phyloP scores from a whole-genome alignment of 1,140 invertebrate species.

The Amyelois transitella region DNA sequence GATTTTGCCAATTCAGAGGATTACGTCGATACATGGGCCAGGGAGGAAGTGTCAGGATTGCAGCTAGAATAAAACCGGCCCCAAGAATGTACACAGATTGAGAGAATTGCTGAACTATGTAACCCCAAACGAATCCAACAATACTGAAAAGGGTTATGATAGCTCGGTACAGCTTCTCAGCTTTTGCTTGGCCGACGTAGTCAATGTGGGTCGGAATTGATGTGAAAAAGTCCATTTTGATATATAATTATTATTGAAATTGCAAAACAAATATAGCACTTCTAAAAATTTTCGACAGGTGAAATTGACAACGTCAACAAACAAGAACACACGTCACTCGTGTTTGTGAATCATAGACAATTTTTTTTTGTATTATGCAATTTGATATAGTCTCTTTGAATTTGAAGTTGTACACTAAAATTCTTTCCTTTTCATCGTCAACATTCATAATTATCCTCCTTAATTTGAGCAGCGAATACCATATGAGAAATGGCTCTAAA shows the following conservation, averaged over 20 bases:
- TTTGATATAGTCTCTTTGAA: too few species aligned
- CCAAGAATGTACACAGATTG: constrained; percentile 95
- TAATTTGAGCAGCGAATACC: too few species aligned
- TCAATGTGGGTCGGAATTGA: constrained; percentile 77
- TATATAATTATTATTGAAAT: background rate
- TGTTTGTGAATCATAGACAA: background rate
- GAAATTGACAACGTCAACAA: constrained; percentile 7
- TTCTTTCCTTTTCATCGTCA: too few species aligned
- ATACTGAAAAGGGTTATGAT: constrained; percentile 92
- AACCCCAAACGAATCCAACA: constrained; percentile 94
- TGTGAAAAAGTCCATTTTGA: constrained; percentile 68
- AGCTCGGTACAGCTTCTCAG: constrained; percentile 90
- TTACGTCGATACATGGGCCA: constrained; percentile 95
- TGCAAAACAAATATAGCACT: background rate
- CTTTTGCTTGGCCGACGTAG: constrained; percentile 92
- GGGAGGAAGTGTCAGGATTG: constrained; percentile 89
- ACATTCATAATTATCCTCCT: too few species aligned
- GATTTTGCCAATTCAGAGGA: constrained; percentile 93
- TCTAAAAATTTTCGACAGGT: constrained; percentile 7
- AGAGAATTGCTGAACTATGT: constrained; percentile 95
- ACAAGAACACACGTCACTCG: constrained; percentile 34
- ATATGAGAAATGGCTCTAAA: too few species aligned
- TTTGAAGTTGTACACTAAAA: too few species aligned
- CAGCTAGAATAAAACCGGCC: constrained; percentile 90
- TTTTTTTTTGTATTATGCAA: too few species aligned